Base-by-base conservation (phyloP, 2,113 vertebrate species). In the Periophthalmus modestus region DNA sequence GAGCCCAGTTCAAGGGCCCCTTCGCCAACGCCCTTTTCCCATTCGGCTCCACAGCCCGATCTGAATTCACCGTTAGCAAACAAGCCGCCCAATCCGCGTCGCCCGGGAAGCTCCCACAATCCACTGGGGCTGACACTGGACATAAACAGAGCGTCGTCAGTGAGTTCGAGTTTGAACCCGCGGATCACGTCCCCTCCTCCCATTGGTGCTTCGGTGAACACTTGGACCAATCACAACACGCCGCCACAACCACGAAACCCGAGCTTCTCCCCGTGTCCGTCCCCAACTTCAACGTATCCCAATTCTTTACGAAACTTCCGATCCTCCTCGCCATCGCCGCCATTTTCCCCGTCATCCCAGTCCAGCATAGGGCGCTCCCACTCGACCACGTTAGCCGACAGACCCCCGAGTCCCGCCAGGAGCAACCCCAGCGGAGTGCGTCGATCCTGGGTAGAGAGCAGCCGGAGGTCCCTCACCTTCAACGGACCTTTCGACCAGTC, bases 1-100 rank as follows among this genome's bases (percentile, higher is more conserved):
- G 93, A 94, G 72, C 94, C 94, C 14, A 93, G 82, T 82, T 95
- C 94, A 4, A 82, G 94, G 23, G 93, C 91, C 2, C 95, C 93
- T 54, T 94, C 94, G 0, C 95, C 90, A 0, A 89, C 87, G 5
- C 75, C 81, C 0, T 71, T 89, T 13, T 61, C 63, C 66, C 86
- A 88, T 71, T 84, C 88, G 69, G 13, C 50, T 74, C 94, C 81
- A 55, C 82, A 72, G 21, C 83, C 82, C 18, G 73, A 85, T 13
- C 82, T 54, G 68, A 76, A 82, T 47, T 84, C 83, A 28, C 68
- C 90, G 66, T 70, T 88, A 72, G 85, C 81, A 0, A 85, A 84
- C 73, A 93, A 94, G 68, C 91, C 93, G 10, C 93, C 93, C 1
- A 80, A 92, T 33, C 58, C 94, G 34, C 72, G 92, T 63, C 83